phyloP scores from a whole-genome alignment of 2,888 invertebrate genomes.

The Zygothrica quintamaculata region DNA sequence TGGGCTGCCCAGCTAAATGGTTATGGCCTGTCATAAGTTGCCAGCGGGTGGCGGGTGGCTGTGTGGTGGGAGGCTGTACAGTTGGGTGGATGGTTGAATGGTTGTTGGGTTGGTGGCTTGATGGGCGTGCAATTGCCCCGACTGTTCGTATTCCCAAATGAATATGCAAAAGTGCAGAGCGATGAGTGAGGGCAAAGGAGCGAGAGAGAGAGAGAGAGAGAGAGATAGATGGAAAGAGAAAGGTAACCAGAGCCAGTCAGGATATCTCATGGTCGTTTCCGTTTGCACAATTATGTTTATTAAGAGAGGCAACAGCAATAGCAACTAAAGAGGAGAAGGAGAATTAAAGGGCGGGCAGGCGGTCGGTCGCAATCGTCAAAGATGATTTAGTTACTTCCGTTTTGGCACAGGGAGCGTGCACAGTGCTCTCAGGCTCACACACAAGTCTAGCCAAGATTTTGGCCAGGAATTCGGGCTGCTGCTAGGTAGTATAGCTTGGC shows the following conservation, averaged over 20 bases:
- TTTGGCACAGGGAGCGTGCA: constrained; percentile 50
- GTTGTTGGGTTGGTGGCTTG: constrained; percentile 2
- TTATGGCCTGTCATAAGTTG: constrained; percentile 81
- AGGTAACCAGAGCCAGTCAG: constrained; percentile 26
- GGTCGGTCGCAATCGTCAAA: constrained; percentile 73
- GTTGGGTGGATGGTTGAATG: not conserved
- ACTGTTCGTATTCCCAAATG: constrained; percentile 80
- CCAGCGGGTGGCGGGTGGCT: constrained; percentile 41
- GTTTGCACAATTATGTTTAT: constrained; percentile 82
- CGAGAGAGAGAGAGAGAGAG: constrained; percentile 5
- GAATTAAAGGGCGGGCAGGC: not conserved
- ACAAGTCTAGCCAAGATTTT: constrained; percentile 10
- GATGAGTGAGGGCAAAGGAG: constrained; percentile 5
- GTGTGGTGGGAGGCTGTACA: constrained; percentile 3
- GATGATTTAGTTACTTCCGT: constrained; percentile 83
- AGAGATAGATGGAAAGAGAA: constrained; percentile 1
- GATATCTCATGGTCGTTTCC: constrained; percentile 80
- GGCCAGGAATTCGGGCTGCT: constrained; percentile 22
- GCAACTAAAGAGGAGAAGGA: constrained; percentile 12
- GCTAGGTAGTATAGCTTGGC: constrained; percentile 36
- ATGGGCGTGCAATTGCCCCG: constrained; percentile 25
- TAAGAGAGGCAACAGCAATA: constrained; percentile 54
- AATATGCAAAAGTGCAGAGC: constrained; percentile 81
- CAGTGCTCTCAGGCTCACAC: constrained; percentile 16
- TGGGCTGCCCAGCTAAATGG: constrained; percentile 67